A percentile compares a stretch with the other conserved stretches of the same genome.
Evolutionary conservation across 2,113 vertebrate species (phyloP).

Genomic region (Salvator merianae): DNA sequence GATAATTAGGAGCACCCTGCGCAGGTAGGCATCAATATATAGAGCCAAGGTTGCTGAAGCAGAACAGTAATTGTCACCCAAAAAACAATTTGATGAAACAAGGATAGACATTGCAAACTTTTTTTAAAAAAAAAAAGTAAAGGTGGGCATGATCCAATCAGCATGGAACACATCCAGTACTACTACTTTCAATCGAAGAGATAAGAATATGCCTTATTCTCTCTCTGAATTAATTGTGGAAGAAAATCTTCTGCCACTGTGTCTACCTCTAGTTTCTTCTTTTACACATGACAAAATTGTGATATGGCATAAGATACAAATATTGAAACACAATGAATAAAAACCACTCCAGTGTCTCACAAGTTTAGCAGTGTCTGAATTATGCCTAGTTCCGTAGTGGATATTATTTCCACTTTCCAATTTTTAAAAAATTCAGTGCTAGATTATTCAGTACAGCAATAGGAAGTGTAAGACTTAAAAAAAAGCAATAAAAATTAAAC

Average conservation of each 20-base stretch:
- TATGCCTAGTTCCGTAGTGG: too few species aligned
- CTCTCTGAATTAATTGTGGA: background rate
- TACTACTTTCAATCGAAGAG: background rate
- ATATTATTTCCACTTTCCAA: too few species aligned
- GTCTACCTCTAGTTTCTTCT: background rate
- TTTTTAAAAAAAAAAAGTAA: conserved; percentile 18
- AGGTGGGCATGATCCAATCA: conserved; percentile 17
- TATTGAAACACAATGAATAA: too few species aligned
- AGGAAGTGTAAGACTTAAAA: too few species aligned
- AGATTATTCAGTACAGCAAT: too few species aligned
- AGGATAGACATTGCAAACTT: conserved; percentile 5
- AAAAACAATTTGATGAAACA: conserved; percentile 37
- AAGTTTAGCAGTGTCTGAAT: too few species aligned
- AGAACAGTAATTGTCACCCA: conserved; percentile 41
- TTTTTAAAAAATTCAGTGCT: too few species aligned
- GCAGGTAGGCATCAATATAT: conserved; percentile 36
- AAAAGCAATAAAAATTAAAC: too few species aligned
- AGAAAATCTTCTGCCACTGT: background rate
- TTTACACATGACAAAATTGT: background rate
- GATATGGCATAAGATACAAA: too few species aligned
- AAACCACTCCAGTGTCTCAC: too few species aligned
- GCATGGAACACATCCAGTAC: background rate
- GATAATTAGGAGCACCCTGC: conserved; percentile 1
- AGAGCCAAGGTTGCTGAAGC: conserved; percentile 28
- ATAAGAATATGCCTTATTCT: background rate